These are phyloP conservation scores for Pollachius pollachius DNA, from an alignment of 2,113 vertebrate genomes.

Conservation along the genomic window DNA sequence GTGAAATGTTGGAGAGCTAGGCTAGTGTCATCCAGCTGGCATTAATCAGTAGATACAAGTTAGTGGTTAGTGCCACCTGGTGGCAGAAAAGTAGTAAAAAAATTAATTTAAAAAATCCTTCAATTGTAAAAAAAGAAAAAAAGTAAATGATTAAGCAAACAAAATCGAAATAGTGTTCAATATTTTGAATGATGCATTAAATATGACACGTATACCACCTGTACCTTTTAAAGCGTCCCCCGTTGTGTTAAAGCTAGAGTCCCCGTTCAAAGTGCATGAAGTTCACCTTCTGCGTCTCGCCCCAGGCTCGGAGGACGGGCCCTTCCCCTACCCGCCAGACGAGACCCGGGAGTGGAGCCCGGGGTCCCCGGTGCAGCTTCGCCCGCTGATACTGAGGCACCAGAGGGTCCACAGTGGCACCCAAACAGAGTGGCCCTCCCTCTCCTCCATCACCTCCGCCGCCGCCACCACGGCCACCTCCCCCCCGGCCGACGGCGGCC, in stretches of 20 bases:
- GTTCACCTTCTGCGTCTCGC: neutral
- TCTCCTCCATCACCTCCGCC: conserved; percentile 24
- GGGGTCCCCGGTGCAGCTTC: conserved; percentile 80
- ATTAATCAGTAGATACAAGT: neutral
- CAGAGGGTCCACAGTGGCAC: conserved; percentile 78
- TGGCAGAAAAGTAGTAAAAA: conserved; percentile 9
- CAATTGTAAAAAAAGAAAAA: neutral
- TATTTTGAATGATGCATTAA: neutral
- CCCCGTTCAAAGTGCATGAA: too few species aligned
- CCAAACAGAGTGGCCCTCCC: conserved; percentile 80
- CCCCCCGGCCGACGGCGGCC: conserved; percentile 53
- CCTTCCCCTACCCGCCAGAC: conserved; percentile 78
- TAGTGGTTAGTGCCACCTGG: conserved; percentile 20
- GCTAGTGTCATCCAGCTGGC: neutral
- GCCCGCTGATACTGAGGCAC: conserved; percentile 68
- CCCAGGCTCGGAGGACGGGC: conserved; percentile 82
- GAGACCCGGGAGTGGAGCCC: conserved; percentile 84
- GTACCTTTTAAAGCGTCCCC: too few species aligned
- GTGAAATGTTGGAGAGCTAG: neutral
- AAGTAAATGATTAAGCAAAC: neutral
- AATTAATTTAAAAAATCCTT: neutral
- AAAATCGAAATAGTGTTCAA: neutral
- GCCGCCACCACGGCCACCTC: neutral
- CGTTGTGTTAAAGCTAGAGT: too few species aligned
- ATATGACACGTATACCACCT: neutral